Evolutionary conservation across 2,888 invertebrate genomes (phyloP).

Genomic region (Cyrtodaria siliqua): DNA sequence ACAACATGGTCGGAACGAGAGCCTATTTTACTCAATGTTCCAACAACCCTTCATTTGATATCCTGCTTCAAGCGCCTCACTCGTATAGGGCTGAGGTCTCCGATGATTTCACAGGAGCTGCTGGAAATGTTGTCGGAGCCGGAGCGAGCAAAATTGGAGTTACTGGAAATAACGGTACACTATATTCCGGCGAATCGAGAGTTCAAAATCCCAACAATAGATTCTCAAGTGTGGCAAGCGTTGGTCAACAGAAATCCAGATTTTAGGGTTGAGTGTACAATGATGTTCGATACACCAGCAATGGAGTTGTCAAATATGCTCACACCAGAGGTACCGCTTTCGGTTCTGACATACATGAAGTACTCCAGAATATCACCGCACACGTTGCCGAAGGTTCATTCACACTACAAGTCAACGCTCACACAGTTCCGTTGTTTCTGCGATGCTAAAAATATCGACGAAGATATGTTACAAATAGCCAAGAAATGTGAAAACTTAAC

Average conservation of each 20-base stretch:
- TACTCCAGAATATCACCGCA: conserved; percentile 69
- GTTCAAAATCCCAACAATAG: conserved; percentile 67
- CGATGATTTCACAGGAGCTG: conserved; percentile 75
- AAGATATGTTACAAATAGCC: conserved; percentile 63
- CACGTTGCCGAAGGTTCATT: conserved; percentile 63
- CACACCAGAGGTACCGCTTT: conserved; percentile 74
- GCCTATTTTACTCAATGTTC: conserved; percentile 69
- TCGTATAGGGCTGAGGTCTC: conserved; percentile 71
- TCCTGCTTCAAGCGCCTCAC: conserved; percentile 66
- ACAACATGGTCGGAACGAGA: conserved; percentile 74
- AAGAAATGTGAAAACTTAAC: conserved; percentile 61
- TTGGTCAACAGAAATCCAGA: conserved; percentile 67
- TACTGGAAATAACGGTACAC: conserved; percentile 73
- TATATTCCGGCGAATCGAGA: conserved; percentile 53
- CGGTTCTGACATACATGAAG: conserved; percentile 67
- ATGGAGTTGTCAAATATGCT: conserved; percentile 72
- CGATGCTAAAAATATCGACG: conserved; percentile 67
- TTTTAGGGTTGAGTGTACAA: conserved; percentile 70
- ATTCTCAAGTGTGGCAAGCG: conserved; percentile 66
- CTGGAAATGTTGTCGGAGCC: conserved; percentile 63
- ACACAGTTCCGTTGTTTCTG: conserved; percentile 69
- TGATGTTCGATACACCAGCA: conserved; percentile 71
- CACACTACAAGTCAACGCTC: conserved; percentile 67
- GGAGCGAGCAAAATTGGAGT: conserved; percentile 64
- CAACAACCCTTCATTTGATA: conserved; percentile 56